Evolutionary conservation across 53 echinoderm and acorn worm species (phyloP).

Genomic region (Crossaster papposus): DNA sequence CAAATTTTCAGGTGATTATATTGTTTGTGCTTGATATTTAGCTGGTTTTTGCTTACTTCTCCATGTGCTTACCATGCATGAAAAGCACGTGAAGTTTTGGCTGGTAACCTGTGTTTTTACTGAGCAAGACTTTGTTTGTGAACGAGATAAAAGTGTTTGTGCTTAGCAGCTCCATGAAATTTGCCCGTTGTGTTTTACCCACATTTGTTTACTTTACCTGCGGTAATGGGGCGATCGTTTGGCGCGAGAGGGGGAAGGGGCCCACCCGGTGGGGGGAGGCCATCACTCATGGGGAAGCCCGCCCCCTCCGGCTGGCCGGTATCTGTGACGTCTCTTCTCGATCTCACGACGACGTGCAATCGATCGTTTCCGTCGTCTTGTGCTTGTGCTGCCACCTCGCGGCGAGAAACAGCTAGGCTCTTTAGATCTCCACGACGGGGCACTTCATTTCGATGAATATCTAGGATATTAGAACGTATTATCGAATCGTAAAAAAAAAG

Average conservation of each 20-base stretch:
- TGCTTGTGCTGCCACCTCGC: constrained; percentile 18
- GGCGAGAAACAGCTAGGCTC: background rate
- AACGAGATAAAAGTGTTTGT: too few species aligned
- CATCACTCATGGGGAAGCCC: background rate
- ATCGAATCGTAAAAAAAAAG: too few species aligned
- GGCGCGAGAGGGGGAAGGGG: background rate
- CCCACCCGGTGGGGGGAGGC: constrained; percentile 13
- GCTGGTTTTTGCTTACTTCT: too few species aligned
- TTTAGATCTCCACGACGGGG: background rate
- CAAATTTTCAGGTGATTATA: too few species aligned
- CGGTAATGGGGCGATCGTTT: background rate
- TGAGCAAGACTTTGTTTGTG: too few species aligned
- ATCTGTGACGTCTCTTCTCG: background rate
- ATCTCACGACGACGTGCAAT: background rate
- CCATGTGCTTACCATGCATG: too few species aligned
- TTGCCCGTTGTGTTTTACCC: too few species aligned
- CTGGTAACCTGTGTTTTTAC: too few species aligned
- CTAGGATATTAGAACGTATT: background rate
- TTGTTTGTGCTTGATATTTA: too few species aligned
- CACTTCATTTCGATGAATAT: background rate
- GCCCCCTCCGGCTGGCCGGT: background rate
- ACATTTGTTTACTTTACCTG: too few species aligned
- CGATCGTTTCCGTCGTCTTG: background rate
- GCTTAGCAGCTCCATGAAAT: too few species aligned
- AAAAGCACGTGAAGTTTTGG: too few species aligned